Evolutionary conservation across 2,888 invertebrate genomes (phyloP), one percentile per base, ranked within the genome.

Genomic region (Lepidocyrtinus sp.): DNA sequence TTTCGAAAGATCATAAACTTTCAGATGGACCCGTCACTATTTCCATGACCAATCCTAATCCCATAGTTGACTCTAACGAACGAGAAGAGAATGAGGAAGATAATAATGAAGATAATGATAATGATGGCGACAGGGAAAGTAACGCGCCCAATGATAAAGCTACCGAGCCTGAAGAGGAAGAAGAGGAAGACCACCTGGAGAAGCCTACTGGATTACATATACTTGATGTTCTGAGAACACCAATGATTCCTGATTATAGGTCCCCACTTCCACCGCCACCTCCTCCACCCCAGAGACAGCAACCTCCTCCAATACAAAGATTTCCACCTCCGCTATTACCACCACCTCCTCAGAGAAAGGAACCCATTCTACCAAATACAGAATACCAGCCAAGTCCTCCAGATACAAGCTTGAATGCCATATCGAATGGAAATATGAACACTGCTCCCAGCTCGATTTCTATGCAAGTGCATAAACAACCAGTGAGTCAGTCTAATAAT

Each of bases 241-340:
- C 78, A 27, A 72, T 78, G 78, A 72, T 78, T 61, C 78, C 78
- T 1, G 78, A 78, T 67, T 78, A 78, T 62, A 72, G 72, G 71
- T 59, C 73, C 61, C 61, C 75, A 62, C 27, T 62, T 25, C 19
- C 5, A 64, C 50, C 70, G 45, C 63, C 72, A 61, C 36, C 36
- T 9, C 36, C 36, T 36, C 36, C 36, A n/a, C 55, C 26, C n/a
- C n/a, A n/a, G n/a, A n/a, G n/a, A n/a, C n/a, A n/a, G n/a, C n/a
- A n/a, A n/a, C n/a, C n/a, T n/a, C n/a, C n/a, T n/a, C n/a, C n/a
- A n/a, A n/a, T n/a, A n/a, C n/a, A n/a, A n/a, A n/a, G n/a, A n/a
- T n/a, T n/a, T 17, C 17, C 61, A 59, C 61, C 61, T n/a, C 61
- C 61, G 21, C 17, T n/a, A n/a, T n/a, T n/a, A n/a, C n/a, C n/a